Evolutionary conservation across 2,888 invertebrate genomes (phyloP).

Genomic region (Chromoteleia sp.): DNA sequence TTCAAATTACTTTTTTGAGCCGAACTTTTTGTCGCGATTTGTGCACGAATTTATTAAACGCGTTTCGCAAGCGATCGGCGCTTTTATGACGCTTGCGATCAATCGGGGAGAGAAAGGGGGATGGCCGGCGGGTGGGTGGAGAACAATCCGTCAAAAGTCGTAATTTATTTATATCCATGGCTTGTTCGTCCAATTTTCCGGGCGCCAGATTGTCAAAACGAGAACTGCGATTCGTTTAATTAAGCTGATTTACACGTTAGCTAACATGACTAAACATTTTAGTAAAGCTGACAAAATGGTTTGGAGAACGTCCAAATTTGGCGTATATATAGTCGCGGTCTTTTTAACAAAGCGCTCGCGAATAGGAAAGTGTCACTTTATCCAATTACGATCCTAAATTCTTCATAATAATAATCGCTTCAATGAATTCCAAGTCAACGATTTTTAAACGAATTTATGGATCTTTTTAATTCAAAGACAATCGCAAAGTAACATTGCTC

Average conservation of each 20-base stretch:
- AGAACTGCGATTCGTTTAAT: conserved; percentile 30
- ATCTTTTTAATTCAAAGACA: too few species aligned
- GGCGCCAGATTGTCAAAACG: conserved; percentile 15
- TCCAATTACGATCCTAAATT: background rate
- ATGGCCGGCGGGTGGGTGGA: background rate
- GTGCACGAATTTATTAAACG: background rate
- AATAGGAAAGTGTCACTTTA: background rate
- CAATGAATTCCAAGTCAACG: too few species aligned
- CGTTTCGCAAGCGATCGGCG: conserved; percentile 1
- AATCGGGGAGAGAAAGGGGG: background rate
- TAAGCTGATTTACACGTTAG: conserved; percentile 49
- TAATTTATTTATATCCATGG: conserved; percentile 9
- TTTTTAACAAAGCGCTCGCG: too few species aligned
- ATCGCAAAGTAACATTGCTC: too few species aligned
- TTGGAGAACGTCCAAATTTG: conserved; percentile 42
- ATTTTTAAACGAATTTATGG: too few species aligned
- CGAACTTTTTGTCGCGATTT: background rate
- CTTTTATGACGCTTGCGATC: background rate
- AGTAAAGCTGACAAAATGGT: conserved; percentile 38
- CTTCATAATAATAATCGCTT: too few species aligned
- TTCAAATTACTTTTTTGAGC: conserved; percentile 3
- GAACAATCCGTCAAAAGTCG: background rate
- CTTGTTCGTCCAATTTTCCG: conserved; percentile 11
- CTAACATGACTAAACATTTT: conserved; percentile 33
- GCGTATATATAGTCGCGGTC: conserved; percentile 5